Evolutionary conservation across 2,888 invertebrate genomes (phyloP).

Genomic region (Caenorhabditis sp.): DNA sequence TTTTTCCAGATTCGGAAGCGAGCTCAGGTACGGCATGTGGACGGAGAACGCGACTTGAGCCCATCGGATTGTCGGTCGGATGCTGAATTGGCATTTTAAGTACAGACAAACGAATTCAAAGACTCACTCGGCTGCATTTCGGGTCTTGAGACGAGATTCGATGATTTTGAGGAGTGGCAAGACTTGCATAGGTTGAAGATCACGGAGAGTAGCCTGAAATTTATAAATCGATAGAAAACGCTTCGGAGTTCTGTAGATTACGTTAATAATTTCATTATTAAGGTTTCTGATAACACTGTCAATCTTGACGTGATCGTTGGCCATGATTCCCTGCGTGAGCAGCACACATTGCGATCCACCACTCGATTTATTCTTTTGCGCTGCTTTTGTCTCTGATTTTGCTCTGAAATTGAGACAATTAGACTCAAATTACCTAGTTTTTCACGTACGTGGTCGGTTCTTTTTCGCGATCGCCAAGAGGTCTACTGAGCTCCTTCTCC

Average conservation of each 20-base stretch:
- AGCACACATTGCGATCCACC: slow-evolving; percentile 60
- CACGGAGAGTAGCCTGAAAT: slow-evolving; percentile 59
- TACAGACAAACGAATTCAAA: neutral
- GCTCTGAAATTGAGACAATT: slow-evolving; percentile 7
- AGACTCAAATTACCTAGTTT: neutral
- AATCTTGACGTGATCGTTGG: slow-evolving; percentile 58
- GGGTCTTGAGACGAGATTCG: slow-evolving; percentile 55
- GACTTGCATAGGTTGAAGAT: slow-evolving; percentile 58
- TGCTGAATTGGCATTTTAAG: slow-evolving; percentile 18
- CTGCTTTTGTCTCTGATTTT: slow-evolving; percentile 7
- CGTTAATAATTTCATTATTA: slow-evolving; percentile 50
- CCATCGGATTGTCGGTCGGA: slow-evolving; percentile 63
- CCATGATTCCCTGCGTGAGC: slow-evolving; percentile 65
- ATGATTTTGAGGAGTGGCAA: slow-evolving; percentile 59
- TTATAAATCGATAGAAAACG: neutral
- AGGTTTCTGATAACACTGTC: slow-evolving; percentile 52
- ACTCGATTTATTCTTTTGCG: too few species aligned
- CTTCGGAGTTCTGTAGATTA: neutral
- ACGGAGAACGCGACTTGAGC: slow-evolving; percentile 56
- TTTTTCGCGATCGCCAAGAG: slow-evolving; percentile 28
- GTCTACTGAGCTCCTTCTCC: slow-evolving; percentile 14
- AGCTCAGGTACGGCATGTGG: slow-evolving; percentile 60
- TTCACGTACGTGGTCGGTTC: slow-evolving; percentile 10
- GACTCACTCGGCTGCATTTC: slow-evolving; percentile 55
- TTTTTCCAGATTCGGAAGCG: slow-evolving; percentile 50